Evolutionary conservation across 2,113 vertebrate genomes (phyloP).

Genomic region (Pteropus alecto): DNA sequence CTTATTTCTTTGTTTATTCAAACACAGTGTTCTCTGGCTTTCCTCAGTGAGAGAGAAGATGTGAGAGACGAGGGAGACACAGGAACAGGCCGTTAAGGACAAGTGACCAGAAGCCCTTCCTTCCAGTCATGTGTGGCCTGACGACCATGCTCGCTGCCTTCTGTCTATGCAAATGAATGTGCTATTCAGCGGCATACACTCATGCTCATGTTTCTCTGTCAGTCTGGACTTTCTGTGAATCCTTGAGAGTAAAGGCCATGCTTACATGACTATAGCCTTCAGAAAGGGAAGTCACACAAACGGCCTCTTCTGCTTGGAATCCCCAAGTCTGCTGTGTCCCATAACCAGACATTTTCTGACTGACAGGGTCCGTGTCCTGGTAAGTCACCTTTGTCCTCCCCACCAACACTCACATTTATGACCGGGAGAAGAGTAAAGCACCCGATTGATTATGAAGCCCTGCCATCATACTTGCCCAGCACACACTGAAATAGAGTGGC

Average conservation of each 20-base stretch:
- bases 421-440: background rate
- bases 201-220: fast-evolving
- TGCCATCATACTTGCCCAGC: background rate
- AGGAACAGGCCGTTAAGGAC: background rate
- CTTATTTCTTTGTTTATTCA: background rate
- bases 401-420: fast-evolving
- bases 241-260: fast-evolving
- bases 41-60: background rate
- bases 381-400: background rate
- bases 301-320: background rate
- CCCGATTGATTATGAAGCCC: fast-evolving
- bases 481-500: background rate
- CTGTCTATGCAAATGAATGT: fast-evolving
- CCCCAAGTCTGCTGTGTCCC: fast-evolving
- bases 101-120: background rate
- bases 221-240: background rate
- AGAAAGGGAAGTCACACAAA: background rate
- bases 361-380: background rate
- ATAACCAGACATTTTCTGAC: background rate
- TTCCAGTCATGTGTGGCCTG: fast-evolving
- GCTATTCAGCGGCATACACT: fast-evolving
- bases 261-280: fast-evolving
- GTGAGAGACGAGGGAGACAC: too few relatives aligned
- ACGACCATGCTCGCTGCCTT: fast-evolving
- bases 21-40: background rate